These are phyloP conservation scores for Synanthedon vespiformis DNA, from an alignment of 2,888 invertebrate genomes.

Conservation along the genomic window DNA sequence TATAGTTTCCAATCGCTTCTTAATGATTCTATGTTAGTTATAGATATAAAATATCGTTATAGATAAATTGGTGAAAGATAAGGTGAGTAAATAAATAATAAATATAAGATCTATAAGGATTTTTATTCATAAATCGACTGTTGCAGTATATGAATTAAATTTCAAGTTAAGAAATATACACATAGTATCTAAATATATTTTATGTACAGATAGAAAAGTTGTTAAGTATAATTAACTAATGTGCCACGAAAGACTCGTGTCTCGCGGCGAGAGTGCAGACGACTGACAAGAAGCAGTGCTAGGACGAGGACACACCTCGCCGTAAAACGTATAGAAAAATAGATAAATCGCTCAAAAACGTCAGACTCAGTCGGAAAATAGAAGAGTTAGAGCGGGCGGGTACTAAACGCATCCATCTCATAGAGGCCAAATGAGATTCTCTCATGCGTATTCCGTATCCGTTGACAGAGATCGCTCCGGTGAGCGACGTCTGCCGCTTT, in stretches of 20 bases:
- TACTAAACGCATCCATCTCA: constrained; percentile 2
- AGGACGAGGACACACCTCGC: constrained; percentile 27
- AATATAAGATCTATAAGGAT: constrained; percentile 15
- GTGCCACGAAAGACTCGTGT: constrained; percentile 66
- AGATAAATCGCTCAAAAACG: constrained; percentile 71
- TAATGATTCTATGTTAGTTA: no score
- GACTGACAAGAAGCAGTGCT: constrained; percentile 43
- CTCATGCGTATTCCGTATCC: constrained; percentile 80
- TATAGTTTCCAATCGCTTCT: no score
- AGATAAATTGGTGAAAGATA: no score
- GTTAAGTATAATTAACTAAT: constrained; percentile 66
- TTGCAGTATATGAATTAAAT: constrained; percentile 67
- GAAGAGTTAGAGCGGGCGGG: constrained; percentile 38
- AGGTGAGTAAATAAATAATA: no score
- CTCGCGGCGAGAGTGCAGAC: constrained; percentile 67
- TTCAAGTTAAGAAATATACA: constrained; percentile 69
- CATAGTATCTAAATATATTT: constrained; percentile 71
- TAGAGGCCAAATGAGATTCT: constrained; percentile 2
- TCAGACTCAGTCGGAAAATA: constrained; percentile 67
- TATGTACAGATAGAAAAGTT: constrained; percentile 71
- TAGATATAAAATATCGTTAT: no score
- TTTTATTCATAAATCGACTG: constrained; percentile 69
- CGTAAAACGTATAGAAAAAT: constrained; percentile 65
- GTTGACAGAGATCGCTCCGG: constrained; percentile 74
- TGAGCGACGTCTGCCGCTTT: constrained; percentile 48